A percentile compares a stretch with the other conserved stretches of the same genome.
These are phyloP conservation scores for Tachina fera DNA, from an alignment of 2,888 invertebrate genomes.

Conservation along the genomic window DNA sequence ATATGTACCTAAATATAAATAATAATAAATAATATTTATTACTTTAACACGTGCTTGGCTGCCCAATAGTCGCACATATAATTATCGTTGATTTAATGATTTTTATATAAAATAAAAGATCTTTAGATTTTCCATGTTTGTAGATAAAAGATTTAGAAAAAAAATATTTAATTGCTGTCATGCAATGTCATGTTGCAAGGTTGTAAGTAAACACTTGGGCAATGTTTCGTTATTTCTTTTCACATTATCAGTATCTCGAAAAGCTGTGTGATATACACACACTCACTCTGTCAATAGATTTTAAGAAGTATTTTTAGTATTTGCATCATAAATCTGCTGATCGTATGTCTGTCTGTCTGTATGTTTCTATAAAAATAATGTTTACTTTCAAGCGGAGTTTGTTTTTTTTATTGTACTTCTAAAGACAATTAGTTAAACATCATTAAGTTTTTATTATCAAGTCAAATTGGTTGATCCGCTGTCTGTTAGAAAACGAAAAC, in stretches of 20 bases:
- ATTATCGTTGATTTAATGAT: slow-evolving; percentile 12
- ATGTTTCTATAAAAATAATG: background rate
- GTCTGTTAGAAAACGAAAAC: slow-evolving; percentile 23
- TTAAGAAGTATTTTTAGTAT: slow-evolving; percentile 33
- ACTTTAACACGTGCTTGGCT: slow-evolving; percentile 61
- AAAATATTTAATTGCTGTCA: slow-evolving; percentile 38
- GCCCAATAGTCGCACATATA: slow-evolving; percentile 38
- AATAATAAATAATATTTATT: slow-evolving; percentile 18
- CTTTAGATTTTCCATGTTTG: background rate
- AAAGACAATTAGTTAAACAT: slow-evolving; percentile 67
- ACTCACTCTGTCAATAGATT: slow-evolving; percentile 15
- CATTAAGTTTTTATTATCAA: slow-evolving; percentile 56
- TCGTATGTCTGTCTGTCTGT: background rate
- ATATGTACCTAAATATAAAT: background rate
- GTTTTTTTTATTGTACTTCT: slow-evolving; percentile 13
- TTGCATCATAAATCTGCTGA: slow-evolving; percentile 12
- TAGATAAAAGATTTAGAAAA: background rate
- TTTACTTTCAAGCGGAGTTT: slow-evolving; percentile 12
- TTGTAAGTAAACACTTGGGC: slow-evolving; percentile 61
- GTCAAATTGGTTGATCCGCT: slow-evolving; percentile 13
- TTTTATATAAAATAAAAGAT: slow-evolving; percentile 12
- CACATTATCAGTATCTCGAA: slow-evolving; percentile 26
- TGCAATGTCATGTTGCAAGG: slow-evolving; percentile 66
- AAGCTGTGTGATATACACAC: slow-evolving; percentile 21
- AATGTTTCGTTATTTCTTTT: slow-evolving; percentile 28